Percentiles rank a stretch among this genome's conserved stretches.
Evolutionary conservation across 2,113 vertebrate species (phyloP).

Genomic region (Anthoscopus minutus): DNA sequence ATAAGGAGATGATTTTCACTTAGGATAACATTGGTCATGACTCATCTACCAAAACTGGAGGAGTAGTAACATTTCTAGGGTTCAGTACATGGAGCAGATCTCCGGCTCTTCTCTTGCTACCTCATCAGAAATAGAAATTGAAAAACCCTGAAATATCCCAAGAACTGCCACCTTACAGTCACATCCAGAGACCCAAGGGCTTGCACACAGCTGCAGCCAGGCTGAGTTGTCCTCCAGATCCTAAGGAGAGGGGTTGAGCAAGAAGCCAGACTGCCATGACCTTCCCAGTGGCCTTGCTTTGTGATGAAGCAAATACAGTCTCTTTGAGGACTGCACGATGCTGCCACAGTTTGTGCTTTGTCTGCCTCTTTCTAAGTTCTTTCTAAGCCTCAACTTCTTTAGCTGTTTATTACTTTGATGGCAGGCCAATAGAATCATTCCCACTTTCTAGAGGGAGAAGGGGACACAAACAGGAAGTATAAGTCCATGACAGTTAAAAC

Average conservation of each 20-base stretch:
- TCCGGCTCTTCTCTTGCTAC: neutral
- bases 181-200: neutral
- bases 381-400: neutral
- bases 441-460: neutral
- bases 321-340: neutral
- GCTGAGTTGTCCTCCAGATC: neutral
- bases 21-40: rapidly evolving
- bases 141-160: neutral
- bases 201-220: neutral
- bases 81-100: neutral
- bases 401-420: neutral
- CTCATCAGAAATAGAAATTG: neutral
- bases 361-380: neutral
- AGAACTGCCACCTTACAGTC: neutral
- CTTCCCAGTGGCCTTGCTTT: neutral
- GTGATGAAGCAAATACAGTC: neutral
- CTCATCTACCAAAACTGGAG: neutral
- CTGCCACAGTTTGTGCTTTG: neutral
- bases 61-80: neutral
- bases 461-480: neutral
- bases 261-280: neutral
- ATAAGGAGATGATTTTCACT: neutral
- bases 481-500: neutral
- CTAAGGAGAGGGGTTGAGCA: neutral
- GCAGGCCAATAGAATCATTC: neutral